A percentile compares a stretch with the other conserved stretches of the same genome.
These are phyloP conservation scores for Lycopodina hypogea DNA, from an alignment of 37 sponge, comb jelly and placozoan genomes.

Conservation along the genomic window DNA sequence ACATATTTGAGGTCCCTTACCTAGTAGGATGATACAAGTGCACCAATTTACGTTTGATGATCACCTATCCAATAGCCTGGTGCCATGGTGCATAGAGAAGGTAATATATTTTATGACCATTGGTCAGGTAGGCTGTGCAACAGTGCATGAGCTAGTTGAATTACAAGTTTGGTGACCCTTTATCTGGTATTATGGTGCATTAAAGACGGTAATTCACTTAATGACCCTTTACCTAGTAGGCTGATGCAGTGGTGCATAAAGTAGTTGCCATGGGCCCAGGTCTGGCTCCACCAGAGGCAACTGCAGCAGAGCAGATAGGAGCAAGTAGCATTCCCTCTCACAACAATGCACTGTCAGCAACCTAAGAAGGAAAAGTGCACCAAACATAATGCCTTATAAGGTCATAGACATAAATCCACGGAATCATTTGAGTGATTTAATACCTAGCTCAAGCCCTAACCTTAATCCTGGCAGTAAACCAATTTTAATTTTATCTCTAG, in stretches of 20 bases:
- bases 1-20: neutral
- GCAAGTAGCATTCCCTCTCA: constrained; percentile 26
- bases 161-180: neutral
- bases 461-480: no score
- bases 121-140: constrained; percentile 15
- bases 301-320: constrained; percentile 23
- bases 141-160: constrained; percentile 14
- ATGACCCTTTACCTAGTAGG: constrained; percentile 15
- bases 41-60: neutral
- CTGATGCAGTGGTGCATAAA: constrained; percentile 7
- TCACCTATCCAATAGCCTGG: no score
- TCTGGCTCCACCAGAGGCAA: constrained; percentile 21
- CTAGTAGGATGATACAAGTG: neutral
- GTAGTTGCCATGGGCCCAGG: constrained; percentile 31
- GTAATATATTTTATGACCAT: no score
- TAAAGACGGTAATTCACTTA: no score
- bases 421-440: no score
- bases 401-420: no score
- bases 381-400: no score
- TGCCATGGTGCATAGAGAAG: no score
- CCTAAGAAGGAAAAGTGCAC: neutral
- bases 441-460: no score
- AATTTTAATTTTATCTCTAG: no score
- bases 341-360: constrained; percentile 28
- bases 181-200: constrained; percentile 15